Conservation (phyloP, 2,113 vertebrate species). For the Aegypius monachus region DNA sequence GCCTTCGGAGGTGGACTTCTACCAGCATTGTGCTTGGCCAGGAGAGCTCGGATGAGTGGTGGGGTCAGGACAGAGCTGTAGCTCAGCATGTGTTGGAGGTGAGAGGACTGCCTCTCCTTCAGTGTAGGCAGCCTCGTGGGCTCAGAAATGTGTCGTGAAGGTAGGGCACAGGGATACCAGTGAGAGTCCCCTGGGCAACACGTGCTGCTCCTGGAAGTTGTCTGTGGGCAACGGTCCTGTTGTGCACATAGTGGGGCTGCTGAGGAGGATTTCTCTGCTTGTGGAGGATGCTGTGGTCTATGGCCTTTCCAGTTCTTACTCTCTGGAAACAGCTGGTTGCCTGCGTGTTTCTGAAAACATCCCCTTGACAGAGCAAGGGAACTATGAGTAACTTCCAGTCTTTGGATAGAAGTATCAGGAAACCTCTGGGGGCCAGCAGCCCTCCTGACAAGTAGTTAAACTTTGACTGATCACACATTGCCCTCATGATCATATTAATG, state of each 20-base stretch:
- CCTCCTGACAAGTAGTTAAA: background rate
- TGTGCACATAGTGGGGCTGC: background rate
- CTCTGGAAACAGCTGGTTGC: background rate
- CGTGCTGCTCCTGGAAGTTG: background rate
- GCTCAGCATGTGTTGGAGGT: background rate
- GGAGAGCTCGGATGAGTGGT: background rate
- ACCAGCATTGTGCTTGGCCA: fast-evolving
- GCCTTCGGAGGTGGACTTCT: background rate
- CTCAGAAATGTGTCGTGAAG: background rate
- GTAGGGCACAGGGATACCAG: background rate
- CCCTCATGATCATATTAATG: background rate
- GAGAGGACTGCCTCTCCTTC: background rate
- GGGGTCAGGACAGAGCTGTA: background rate
- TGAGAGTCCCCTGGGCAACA: background rate
- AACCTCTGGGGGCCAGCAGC: background rate
- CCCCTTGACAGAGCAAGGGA: background rate
- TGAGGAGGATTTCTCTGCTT: background rate
- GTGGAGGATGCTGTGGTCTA: background rate
- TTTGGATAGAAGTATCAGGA: background rate
- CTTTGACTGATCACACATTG: background rate
- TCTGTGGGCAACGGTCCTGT: background rate
- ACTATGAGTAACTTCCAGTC: background rate
- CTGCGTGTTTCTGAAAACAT: background rate
- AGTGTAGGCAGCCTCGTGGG: fast-evolving
- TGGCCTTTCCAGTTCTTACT: background rate